A percentile compares a stretch with the other conserved stretches of the same genome.
Evolutionary conservation across 2,888 invertebrate genomes (phyloP).

Genomic region (Bombyx huttoni): DNA sequence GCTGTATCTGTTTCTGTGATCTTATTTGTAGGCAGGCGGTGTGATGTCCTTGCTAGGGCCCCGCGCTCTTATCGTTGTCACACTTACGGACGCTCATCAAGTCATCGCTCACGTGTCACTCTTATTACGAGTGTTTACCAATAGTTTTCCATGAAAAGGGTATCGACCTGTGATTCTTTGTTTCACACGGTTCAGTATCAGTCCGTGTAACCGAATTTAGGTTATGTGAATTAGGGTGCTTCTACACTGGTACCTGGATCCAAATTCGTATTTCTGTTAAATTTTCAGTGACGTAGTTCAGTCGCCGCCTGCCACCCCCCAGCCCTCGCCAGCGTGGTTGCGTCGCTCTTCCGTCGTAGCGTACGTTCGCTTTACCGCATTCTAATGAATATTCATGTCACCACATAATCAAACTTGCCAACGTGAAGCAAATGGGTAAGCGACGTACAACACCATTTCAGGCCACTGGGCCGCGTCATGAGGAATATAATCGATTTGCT

Average conservation of each 20-base stretch:
- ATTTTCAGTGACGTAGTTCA: constrained; percentile 36
- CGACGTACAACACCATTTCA: constrained; percentile 6
- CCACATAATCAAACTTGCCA: constrained; percentile 15
- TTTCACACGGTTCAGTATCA: constrained; percentile 8
- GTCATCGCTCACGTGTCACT: constrained; percentile 28
- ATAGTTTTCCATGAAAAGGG: constrained; percentile 24
- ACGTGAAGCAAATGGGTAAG: constrained; percentile 16
- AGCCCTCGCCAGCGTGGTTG: constrained; percentile 31
- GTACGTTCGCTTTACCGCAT: constrained; percentile 31
- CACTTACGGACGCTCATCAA: constrained; percentile 13
- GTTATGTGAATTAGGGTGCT: constrained; percentile 18
- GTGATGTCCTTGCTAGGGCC: constrained; percentile 12
- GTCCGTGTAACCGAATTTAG: constrained; percentile 8
- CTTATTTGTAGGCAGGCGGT: background rate
- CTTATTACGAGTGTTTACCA: constrained; percentile 19
- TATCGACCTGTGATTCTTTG: constrained; percentile 15
- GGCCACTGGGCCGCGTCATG: background rate
- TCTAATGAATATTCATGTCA: constrained; percentile 37
- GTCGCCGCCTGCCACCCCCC: constrained; percentile 31
- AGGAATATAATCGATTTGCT: background rate
- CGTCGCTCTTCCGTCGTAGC: constrained; percentile 31
- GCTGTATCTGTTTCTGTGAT: constrained; percentile 5
- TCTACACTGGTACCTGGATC: constrained; percentile 11
- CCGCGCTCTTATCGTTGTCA: constrained; percentile 24
- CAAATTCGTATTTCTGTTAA: constrained; percentile 25